Percentiles rank a stretch among this genome's conserved stretches.
phyloP scores from a whole-genome alignment of 2,888 invertebrate genomes.

The Elegia similella region DNA sequence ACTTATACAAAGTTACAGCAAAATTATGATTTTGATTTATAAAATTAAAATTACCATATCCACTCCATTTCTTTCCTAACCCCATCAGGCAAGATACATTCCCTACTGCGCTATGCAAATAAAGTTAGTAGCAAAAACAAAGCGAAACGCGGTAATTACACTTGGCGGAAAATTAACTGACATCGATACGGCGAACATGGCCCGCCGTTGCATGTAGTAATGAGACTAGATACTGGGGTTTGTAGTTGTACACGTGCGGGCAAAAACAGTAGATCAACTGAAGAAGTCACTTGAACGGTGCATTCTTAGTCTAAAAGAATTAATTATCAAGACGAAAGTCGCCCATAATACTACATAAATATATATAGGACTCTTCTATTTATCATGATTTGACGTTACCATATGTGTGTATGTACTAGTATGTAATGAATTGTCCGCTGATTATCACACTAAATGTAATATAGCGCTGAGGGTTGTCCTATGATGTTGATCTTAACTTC shows the following conservation, averaged over 20 bases:
- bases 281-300: neutral
- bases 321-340: no score
- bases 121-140: constrained; percentile 80
- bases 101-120: constrained; percentile 74
- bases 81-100: constrained; percentile 49
- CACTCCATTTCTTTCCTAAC: constrained; percentile 41
- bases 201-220: constrained; percentile 57
- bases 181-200: constrained; percentile 72
- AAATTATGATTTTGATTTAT: no score
- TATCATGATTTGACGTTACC: no score
- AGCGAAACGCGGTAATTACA: constrained; percentile 78
- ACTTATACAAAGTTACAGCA: no score
- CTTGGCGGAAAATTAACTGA: constrained; percentile 78
- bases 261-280: neutral
- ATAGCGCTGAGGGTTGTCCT: no score
- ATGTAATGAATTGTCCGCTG: no score
- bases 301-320: no score
- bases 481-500: no score
- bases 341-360: no score
- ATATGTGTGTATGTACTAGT: no score
- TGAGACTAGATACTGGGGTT: constrained; percentile 61
- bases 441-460: no score
- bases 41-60: constrained; percentile 22
- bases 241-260: neutral
- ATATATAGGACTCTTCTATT: no score